These are phyloP conservation scores for Anguilla megastoma DNA, from an alignment of 2,797 vertebrate species.

Conservation along the genomic window DNA sequence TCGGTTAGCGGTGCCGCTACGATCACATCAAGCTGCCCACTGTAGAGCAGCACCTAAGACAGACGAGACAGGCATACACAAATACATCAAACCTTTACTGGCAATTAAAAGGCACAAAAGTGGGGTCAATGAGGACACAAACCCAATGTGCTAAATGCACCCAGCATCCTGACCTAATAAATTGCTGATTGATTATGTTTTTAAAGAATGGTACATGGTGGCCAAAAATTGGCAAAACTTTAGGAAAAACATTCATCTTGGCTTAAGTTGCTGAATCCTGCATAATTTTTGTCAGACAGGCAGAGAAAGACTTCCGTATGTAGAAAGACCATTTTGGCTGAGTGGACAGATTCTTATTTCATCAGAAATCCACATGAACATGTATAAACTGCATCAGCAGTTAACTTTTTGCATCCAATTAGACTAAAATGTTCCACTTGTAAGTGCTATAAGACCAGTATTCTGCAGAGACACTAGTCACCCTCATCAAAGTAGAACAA, in stretches of 20 bases:
- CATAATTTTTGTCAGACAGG: neutral
- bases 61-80: neutral
- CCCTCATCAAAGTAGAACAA: too few species aligned
- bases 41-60: slow-evolving; percentile 83
- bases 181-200: neutral
- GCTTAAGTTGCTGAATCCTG: neutral
- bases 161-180: neutral
- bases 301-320: neutral
- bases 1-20: slow-evolving; percentile 82
- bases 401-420: neutral
- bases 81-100: neutral
- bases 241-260: neutral
- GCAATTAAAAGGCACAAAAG: neutral
- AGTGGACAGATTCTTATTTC: neutral
- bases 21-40: slow-evolving; percentile 83
- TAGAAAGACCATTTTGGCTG: neutral
- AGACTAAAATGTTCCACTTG: neutral
- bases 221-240: neutral
- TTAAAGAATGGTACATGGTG: neutral
- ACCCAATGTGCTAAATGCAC: neutral
- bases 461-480: neutral
- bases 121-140: neutral
- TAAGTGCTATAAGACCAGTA: neutral
- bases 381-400: neutral
- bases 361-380: neutral